Evolutionary conservation across 2,113 vertebrate genomes (phyloP).

Genomic region (Choloepus hoffmanni): DNA sequence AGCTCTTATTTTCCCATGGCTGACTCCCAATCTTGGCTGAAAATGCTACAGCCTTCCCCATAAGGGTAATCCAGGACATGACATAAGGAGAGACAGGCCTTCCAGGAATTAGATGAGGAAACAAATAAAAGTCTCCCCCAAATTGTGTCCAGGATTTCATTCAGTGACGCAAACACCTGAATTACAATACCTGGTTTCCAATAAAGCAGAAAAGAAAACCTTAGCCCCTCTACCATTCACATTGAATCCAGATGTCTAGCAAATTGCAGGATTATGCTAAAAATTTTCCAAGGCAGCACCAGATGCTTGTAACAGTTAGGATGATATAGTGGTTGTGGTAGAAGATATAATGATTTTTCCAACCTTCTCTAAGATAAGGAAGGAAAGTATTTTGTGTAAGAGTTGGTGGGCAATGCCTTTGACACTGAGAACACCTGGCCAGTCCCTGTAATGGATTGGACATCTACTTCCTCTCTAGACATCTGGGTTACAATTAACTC

Average conservation of each 20-base stretch:
- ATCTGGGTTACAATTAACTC: conserved; percentile 61
- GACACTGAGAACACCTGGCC: conserved; percentile 57
- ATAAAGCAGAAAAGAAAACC: conserved; percentile 27
- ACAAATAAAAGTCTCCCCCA: neutral
- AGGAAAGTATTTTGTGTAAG: conserved; percentile 27
- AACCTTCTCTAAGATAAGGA: conserved; percentile 56
- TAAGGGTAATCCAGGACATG: conserved; percentile 74
- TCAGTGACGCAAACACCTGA: conserved; percentile 54
- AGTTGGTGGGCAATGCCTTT: neutral
- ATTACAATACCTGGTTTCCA: conserved; percentile 40
- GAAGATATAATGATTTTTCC: conserved; percentile 64
- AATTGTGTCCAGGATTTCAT: neutral
- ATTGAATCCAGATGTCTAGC: conserved; percentile 77
- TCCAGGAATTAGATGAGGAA: conserved; percentile 69
- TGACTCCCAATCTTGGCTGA: conserved; percentile 71
- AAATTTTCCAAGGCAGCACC: conserved; percentile 57
- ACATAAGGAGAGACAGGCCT: conserved; percentile 54
- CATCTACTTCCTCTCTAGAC: conserved; percentile 65
- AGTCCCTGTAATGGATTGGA: neutral
- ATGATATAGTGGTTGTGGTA: neutral
- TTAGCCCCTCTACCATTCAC: neutral
- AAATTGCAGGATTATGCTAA: conserved; percentile 59
- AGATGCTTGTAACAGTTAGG: conserved; percentile 61
- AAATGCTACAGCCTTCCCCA: conserved; percentile 56
- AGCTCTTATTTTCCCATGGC: conserved; percentile 78